A percentile compares a stretch with the other conserved stretches of the same genome.
Conservation (phyloP, 2,888 invertebrate species). For the Meliscaeva auricollis region DNA sequence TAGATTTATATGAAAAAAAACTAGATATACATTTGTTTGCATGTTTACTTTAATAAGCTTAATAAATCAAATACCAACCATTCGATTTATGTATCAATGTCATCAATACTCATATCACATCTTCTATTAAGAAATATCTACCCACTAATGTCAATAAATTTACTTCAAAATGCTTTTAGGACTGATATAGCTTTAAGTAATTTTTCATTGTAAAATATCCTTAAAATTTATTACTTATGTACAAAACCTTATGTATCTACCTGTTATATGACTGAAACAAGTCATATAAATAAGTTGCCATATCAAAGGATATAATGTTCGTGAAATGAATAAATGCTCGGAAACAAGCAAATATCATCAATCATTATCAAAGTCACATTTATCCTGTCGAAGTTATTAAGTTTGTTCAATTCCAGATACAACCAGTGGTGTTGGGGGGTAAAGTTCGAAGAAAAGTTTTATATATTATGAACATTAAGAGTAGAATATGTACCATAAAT, state of each 20-base stretch:
- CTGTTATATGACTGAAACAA: neutral
- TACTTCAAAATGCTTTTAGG: conserved; percentile 10
- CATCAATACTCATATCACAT: neutral
- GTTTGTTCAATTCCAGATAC: conserved; percentile 9
- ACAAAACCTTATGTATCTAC: neutral
- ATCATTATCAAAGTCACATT: conserved; percentile 31
- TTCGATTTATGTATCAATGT: neutral
- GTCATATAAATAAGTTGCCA: neutral
- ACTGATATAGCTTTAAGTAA: neutral
- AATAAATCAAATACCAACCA: no score
- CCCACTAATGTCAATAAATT: neutral
- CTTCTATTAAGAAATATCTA: no score
- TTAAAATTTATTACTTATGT: conserved; percentile 2
- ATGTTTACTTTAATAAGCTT: no score
- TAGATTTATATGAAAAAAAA: no score
- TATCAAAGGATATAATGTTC: neutral
- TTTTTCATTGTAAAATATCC: neutral
- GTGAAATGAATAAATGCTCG: conserved; percentile 13
- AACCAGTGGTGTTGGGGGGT: neutral
- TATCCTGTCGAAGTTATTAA: conserved; percentile 1
- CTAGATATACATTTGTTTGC: no score
- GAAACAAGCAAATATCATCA: conserved; percentile 16
- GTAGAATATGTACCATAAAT: neutral
- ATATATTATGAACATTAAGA: neutral
- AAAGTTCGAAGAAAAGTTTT: conserved; percentile 13